phyloP scores from a whole-genome alignment of 2,113 vertebrate genomes.

The Brienomyrus longianalis region DNA sequence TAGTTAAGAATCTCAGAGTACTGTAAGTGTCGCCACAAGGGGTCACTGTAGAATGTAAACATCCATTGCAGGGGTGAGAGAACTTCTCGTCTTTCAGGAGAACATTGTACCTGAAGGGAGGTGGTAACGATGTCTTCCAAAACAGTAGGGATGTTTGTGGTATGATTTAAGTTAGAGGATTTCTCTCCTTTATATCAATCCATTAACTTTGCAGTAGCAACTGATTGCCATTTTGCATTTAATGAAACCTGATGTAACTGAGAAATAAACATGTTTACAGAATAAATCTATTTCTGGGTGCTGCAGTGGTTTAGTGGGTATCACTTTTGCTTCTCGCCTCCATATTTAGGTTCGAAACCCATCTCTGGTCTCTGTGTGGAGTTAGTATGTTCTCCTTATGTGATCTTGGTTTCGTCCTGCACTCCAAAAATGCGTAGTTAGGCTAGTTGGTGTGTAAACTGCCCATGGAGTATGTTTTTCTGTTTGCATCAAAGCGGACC shows the following conservation, averaged over 20 bases:
- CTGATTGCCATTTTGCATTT: neutral
- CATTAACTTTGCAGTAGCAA: neutral
- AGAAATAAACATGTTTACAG: slow-evolving; percentile 1
- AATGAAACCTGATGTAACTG: neutral
- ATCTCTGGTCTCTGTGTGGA: neutral
- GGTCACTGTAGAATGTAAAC: neutral
- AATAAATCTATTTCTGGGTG: neutral
- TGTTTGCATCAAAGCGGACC: neutral
- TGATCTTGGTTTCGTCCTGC: neutral
- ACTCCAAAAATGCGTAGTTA: neutral
- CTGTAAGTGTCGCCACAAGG: neutral
- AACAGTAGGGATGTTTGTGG: neutral
- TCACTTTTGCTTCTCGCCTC: neutral
- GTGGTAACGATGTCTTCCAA: neutral
- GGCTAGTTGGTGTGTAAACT: neutral
- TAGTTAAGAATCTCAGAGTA: neutral
- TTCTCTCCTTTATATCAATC: neutral
- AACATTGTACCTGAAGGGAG: neutral
- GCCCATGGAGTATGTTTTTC: neutral
- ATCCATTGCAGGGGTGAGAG: neutral
- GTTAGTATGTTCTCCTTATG: neutral
- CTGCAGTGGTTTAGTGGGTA: neutral
- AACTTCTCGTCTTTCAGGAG: neutral
- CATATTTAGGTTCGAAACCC: neutral
- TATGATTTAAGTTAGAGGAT: neutral